A percentile compares a stretch with the other conserved stretches of the same genome.
Conservation (phyloP, 2,888 invertebrate genomes). For the Acleris laterana region DNA sequence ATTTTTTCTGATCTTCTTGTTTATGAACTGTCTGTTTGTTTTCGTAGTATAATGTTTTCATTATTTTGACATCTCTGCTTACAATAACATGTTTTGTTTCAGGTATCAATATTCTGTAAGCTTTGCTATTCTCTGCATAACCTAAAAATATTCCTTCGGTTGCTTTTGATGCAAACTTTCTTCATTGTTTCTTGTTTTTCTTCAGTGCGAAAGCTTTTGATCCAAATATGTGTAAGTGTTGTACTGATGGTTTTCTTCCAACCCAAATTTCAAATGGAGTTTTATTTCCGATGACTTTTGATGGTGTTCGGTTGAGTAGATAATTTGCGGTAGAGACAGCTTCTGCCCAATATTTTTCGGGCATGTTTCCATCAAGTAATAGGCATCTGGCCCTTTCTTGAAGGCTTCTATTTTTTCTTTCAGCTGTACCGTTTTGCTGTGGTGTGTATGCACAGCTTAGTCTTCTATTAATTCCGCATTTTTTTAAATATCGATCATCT, state of each 20-base stretch:
- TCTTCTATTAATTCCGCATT: conserved; percentile 3
- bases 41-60: not conserved
- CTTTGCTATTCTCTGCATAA: conserved; percentile 1
- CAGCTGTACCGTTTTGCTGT: conserved; percentile 10
- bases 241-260: not conserved
- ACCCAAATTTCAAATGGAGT: conserved; percentile 2
- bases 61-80: not conserved
- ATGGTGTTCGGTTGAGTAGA: conserved; percentile 1
- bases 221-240: no score
- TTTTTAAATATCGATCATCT: not conserved
- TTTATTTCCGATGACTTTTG: not conserved
- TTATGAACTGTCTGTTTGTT: not conserved
- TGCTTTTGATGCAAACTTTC: no score
- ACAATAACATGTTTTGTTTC: not conserved
- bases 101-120: not conserved
- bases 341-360: conserved; percentile 6
- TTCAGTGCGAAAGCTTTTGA: no score
- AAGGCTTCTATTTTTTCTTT: conserved; percentile 11
- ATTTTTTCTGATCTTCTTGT: not conserved
- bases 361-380: conserved; percentile 2
- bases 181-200: no score
- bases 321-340: conserved; percentile 5
- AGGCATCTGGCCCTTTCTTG: conserved; percentile 7
- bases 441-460: conserved; percentile 3
- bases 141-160: conserved; percentile 5